These are phyloP conservation scores for Lamellibrachia luymesi DNA, from an alignment of 1,140 invertebrate species.

Conservation along the genomic window DNA sequence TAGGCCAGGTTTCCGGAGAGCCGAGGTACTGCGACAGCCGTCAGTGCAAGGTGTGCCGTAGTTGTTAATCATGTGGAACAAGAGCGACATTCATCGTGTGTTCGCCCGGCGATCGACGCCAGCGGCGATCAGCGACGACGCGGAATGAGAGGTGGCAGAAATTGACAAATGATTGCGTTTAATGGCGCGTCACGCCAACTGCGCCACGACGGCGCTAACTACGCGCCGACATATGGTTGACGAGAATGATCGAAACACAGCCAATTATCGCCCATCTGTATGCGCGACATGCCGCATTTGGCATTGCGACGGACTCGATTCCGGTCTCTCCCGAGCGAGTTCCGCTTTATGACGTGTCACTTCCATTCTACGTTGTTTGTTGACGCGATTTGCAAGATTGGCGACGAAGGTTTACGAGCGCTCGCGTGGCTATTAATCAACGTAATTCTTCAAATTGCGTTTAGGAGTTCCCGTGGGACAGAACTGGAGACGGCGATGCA, in stretches of 20 bases:
- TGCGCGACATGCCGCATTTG: background rate
- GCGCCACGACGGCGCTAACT: background rate
- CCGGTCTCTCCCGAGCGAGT: background rate
- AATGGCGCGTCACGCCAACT: background rate
- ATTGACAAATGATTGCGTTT: background rate
- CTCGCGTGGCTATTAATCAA: background rate
- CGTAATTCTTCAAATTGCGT: background rate
- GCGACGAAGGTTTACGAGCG: background rate
- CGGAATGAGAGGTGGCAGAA: background rate
- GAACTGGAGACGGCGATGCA: background rate
- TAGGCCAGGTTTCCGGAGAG: background rate
- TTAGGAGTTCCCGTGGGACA: background rate
- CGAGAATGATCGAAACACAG: background rate
- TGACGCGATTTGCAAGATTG: background rate
- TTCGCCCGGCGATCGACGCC: background rate
- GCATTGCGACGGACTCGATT: background rate
- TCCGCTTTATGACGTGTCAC: background rate
- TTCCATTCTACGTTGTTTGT: background rate
- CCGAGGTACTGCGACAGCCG: background rate
- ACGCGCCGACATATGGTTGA: background rate
- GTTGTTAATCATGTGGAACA: background rate
- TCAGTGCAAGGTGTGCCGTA: background rate
- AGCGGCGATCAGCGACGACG: background rate
- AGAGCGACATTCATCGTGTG: background rate
- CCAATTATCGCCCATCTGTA: constrained; percentile 4